Evolutionary conservation across 2,113 vertebrate species (phyloP), one percentile per base, ranked within the genome.

Genomic region (Varanus komodoensis): DNA sequence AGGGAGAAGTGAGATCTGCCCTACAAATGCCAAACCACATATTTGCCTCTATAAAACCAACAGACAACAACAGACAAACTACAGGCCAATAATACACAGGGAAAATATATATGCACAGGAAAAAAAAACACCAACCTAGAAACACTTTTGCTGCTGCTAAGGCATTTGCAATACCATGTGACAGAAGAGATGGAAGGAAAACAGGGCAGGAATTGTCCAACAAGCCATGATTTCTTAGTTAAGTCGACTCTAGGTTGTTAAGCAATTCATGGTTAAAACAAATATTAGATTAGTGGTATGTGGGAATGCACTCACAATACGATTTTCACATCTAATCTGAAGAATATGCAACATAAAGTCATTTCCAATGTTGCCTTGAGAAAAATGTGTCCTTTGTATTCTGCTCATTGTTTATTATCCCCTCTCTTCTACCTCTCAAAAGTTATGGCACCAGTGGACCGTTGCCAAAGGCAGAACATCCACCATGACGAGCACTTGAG

Each of bases 361-460:
- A 78, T 78, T 61, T 78, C 61, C 50, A 73, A 44, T 89, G 73
- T 84, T 89, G 61, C 82, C 88, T 84, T 89, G 73, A 83, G n/a
- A 89, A 82, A 87, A 73, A 75, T 83, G 61, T 89, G 73, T 78
- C 23, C 61, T 19, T 8, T 75, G 38, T 84, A 54, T n/a, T 61
- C 61, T 84, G 14, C 4, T 79, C n/a, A 50, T 84, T 73, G 25
- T 9, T 89, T 61, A 84, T 50, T 64, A 78, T 14, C n/a, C 12
- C 88, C 73, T 89, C 73, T 78, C 57, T 89, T 89, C 82, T 84
- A 78, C 82, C 81, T 89, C 71, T 84, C 57, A 77, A 89, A 88
- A 89, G 81, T 89, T 38, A 14, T 69, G 73, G 44, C 88, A 85
- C 57, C 82, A 68, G 44, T 85, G 82, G 44, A 89, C 38, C 82